Evolutionary conservation across 1,140 invertebrate genomes (phyloP), one percentile per base, ranked within the genome.

Genomic region (Drosophila triauraria): DNA sequence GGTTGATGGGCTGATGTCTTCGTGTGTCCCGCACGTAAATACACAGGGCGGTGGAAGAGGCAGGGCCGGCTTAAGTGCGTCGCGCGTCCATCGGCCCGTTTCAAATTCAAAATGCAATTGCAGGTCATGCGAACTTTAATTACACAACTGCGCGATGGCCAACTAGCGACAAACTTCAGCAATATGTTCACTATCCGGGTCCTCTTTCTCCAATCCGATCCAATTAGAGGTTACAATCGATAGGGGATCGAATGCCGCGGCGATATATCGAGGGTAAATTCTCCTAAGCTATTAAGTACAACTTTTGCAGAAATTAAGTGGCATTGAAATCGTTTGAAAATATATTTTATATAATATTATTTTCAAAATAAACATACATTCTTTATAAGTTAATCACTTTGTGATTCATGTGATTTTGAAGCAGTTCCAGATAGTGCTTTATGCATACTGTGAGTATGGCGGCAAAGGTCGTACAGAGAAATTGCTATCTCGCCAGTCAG

Each of bases 121-220:
- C 75, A 63, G 70, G 84, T 84, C 84, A 88, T 88, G 84, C 84
- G 62, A 87, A 88, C 84, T 88, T 88, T 88, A 87, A 87, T 87
- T 87, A 84, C 72, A 80, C 71, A 77, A 70, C 76, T 69, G 70
- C 61, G 67, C 67, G 54, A 58, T 61, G 61, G 54, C 43, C 62
- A 62, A 35, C 53, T 59, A 61, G 46, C 46, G 60, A 77, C 71
- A 56, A 38, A 56, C 27, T 43, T 20, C 43, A 27, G 42, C 32
- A 30, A 53, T 40, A 46, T 40, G 54, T 35, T 50, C 58, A 30
- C 47, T 48, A 20, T 32, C 51, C 50, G 50, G 74, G 62, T 43
- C 48, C 50, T 44, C 69, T 30, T 48, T 20, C 46, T 43, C 23
- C 20, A 59, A 38, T 25, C 20, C 48, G 35, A 40, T 68, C 48